Conservation (phyloP, 2,113 vertebrate species). For the Brachyhypopomus occidentalis region DNA sequence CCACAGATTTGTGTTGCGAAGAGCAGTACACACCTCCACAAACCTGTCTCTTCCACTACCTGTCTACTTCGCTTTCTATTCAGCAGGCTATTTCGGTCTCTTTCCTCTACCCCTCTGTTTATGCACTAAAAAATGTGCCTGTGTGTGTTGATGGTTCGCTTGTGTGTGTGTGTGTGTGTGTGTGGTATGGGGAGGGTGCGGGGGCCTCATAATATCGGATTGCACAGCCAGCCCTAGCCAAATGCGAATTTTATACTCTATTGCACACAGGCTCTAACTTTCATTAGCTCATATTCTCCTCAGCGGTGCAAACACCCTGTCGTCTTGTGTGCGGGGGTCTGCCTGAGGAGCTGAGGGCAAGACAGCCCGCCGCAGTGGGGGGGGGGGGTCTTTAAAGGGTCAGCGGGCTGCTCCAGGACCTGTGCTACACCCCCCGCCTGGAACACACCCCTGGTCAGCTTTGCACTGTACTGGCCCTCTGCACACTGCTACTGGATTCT, state of each 20-base stretch:
- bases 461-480: slow-evolving; percentile 28
- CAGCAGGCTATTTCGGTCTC: slow-evolving; percentile 47
- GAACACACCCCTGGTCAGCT: slow-evolving; percentile 28
- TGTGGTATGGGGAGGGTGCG: neutral
- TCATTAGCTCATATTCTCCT: slow-evolving; percentile 84
- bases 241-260: slow-evolving; percentile 85
- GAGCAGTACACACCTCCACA: neutral
- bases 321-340: slow-evolving; percentile 56
- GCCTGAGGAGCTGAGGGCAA: slow-evolving; percentile 7
- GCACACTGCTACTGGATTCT: slow-evolving; percentile 16
- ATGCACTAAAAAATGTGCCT: slow-evolving; percentile 16
- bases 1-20: neutral
- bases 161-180: slow-evolving; percentile 20
- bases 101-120: slow-evolving; percentile 37
- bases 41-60: slow-evolving; percentile 21
- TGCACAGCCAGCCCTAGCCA: slow-evolving; percentile 74
- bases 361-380: neutral
- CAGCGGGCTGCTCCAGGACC: slow-evolving; percentile 49
- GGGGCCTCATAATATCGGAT: slow-evolving; percentile 78
- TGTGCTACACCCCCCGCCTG: slow-evolving; percentile 11
- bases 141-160: slow-evolving; percentile 6
- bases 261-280: slow-evolving; percentile 80
- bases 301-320: slow-evolving; percentile 78
- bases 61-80: slow-evolving; percentile 34
- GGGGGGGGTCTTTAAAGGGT: slow-evolving; percentile 3